These are phyloP conservation scores for Drosophila biarmipes DNA, from an alignment of 1,140 invertebrate species.

Conservation along the genomic window DNA sequence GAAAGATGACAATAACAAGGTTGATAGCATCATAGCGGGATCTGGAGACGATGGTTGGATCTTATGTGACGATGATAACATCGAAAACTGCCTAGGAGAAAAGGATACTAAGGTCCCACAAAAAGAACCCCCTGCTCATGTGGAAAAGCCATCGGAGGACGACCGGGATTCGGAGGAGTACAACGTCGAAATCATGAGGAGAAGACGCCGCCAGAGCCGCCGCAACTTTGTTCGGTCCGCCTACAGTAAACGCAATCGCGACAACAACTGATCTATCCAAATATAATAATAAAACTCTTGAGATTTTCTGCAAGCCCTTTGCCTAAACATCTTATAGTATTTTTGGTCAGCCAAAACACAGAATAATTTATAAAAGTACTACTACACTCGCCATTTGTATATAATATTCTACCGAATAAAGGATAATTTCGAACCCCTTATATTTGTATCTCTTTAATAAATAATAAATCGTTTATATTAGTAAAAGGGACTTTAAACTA, in stretches of 20 bases:
- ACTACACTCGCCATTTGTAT: constrained; percentile 13
- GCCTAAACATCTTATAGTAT: neutral
- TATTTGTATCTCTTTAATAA: neutral
- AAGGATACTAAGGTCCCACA: neutral
- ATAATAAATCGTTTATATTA: too few species aligned
- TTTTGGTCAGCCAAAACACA: neutral
- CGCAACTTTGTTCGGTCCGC: constrained; percentile 50
- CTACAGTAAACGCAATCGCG: constrained; percentile 51
- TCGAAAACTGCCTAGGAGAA: constrained; percentile 45
- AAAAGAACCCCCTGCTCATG: constrained; percentile 11
- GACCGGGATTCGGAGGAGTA: constrained; percentile 5
- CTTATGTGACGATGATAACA: constrained; percentile 18
- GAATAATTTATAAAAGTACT: constrained; percentile 1
- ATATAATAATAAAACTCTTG: neutral
- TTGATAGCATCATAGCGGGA: neutral
- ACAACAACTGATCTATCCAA: neutral
- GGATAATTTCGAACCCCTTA: neutral
- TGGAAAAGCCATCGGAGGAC: constrained; percentile 12
- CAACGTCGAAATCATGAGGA: constrained; percentile 46
- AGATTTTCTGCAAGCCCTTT: constrained; percentile 18
- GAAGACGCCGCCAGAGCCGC: constrained; percentile 17
- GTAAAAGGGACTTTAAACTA: too few species aligned
- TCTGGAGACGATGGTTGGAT: constrained; percentile 1
- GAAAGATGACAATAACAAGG: constrained; percentile 13
- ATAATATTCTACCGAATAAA: constrained; percentile 11